These are phyloP conservation scores for Gryon sp. DNA, from an alignment of 1,140 invertebrate genomes.

Conservation along the genomic window DNA sequence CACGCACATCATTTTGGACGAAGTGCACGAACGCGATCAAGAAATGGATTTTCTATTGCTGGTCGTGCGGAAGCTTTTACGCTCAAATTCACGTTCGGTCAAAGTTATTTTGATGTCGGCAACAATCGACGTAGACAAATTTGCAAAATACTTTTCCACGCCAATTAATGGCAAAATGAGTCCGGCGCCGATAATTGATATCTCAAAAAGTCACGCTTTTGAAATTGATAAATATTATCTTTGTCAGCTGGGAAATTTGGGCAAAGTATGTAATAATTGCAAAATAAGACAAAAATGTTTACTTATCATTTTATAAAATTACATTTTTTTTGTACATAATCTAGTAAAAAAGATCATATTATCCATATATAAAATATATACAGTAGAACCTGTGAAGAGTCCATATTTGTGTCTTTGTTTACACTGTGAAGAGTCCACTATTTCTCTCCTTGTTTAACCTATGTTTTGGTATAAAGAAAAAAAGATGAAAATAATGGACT, in stretches of 20 bases:
- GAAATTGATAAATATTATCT: constrained; percentile 85
- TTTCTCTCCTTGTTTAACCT: too few relatives aligned
- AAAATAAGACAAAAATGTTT: too few relatives aligned
- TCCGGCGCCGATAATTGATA: constrained; percentile 81
- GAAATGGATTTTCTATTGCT: constrained; percentile 96
- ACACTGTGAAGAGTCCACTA: too few relatives aligned
- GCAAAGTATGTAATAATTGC: constrained; percentile 68
- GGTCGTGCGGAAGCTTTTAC: constrained; percentile 89
- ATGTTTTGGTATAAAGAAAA: too few relatives aligned
- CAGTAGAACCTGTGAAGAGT: too few relatives aligned
- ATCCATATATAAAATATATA: too few relatives aligned
- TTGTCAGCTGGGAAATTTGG: constrained; percentile 80
- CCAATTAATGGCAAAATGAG: constrained; percentile 75
- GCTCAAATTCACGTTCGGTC: constrained; percentile 84
- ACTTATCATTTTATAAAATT: too few relatives aligned
- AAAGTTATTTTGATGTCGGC: constrained; percentile 94
- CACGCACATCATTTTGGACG: constrained; percentile 91
- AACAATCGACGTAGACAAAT: constrained; percentile 87
- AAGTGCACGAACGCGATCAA: constrained; percentile 95
- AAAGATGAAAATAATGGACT: too few relatives aligned
- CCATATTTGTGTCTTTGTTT: too few relatives aligned
- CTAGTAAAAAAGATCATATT: too few relatives aligned
- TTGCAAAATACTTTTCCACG: constrained; percentile 88
- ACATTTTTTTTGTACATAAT: too few relatives aligned
- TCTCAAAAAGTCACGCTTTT: constrained; percentile 80